Conservation (phyloP, 2,113 vertebrate species). For the Callospermophilus lateralis region DNA sequence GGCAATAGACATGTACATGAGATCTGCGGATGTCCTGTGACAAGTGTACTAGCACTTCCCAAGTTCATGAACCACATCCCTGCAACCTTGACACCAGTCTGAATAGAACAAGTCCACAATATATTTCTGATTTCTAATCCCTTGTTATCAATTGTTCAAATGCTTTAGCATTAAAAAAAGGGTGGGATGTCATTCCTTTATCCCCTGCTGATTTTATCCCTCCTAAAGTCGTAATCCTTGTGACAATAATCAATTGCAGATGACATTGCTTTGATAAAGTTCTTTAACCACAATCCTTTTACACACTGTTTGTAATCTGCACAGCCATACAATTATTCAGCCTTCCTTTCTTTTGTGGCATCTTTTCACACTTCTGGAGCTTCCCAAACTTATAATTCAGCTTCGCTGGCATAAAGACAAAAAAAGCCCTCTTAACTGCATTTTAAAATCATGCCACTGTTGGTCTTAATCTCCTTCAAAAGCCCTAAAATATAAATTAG, state of each 20-base stretch:
- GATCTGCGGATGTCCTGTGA: slow-evolving; percentile 70
- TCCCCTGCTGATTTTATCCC: slow-evolving; percentile 78
- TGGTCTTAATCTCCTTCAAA: slow-evolving; percentile 86
- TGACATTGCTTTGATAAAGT: slow-evolving; percentile 84
- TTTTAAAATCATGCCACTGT: slow-evolving; percentile 83
- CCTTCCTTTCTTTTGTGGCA: slow-evolving; percentile 76
- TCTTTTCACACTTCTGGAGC: slow-evolving; percentile 86
- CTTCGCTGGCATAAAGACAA: slow-evolving; percentile 85
- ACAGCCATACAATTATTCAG: slow-evolving; percentile 79
- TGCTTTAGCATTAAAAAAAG: slow-evolving; percentile 85
- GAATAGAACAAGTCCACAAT: slow-evolving; percentile 60
- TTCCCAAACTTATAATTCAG: slow-evolving; percentile 84
- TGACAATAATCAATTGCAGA: slow-evolving; percentile 73
- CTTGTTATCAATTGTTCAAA: slow-evolving; percentile 79
- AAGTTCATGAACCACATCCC: slow-evolving; percentile 71
- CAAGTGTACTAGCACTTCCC: slow-evolving; percentile 54
- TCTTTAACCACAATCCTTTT: slow-evolving; percentile 85
- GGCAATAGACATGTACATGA: slow-evolving; percentile 66
- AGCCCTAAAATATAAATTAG: slow-evolving; percentile 87
- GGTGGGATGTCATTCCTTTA: slow-evolving; percentile 82
- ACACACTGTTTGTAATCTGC: slow-evolving; percentile 81
- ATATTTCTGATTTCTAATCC: slow-evolving; percentile 76
- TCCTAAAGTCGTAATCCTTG: slow-evolving; percentile 86
- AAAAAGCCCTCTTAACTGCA: slow-evolving; percentile 80
- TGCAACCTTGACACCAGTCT: slow-evolving; percentile 67